These are phyloP conservation scores for Vespertilio murinus DNA, from an alignment of 2,797 vertebrate genomes.

Conservation along the genomic window DNA sequence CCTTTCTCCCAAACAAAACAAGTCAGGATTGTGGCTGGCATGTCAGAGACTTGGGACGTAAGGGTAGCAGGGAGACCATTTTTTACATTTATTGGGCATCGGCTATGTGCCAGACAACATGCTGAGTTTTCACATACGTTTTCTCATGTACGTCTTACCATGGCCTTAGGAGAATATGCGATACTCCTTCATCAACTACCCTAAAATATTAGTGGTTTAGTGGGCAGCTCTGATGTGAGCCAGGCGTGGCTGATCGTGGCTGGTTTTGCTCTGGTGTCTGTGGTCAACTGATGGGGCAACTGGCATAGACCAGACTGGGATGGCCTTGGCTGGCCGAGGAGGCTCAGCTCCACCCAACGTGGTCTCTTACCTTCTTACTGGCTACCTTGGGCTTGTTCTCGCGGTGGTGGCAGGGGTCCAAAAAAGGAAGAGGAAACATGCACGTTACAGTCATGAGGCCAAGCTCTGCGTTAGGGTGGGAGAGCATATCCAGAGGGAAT, in stretches of 20 bases:
- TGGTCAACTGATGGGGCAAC: not conserved
- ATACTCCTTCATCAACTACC: not conserved
- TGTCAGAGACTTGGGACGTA: not conserved
- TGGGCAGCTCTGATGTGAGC: not conserved
- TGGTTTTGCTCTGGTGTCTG: not conserved
- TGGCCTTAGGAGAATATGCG: not conserved
- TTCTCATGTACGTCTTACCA: constrained; percentile 13
- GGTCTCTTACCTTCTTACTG: not conserved
- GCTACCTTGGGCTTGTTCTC: not conserved
- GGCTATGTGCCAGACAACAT: not conserved
- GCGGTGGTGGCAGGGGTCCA: not conserved
- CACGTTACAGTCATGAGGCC: not conserved
- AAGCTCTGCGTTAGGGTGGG: not conserved
- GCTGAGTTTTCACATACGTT: not conserved
- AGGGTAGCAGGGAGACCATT: not conserved
- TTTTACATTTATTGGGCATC: not conserved
- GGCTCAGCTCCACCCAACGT: not conserved
- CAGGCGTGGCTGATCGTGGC: not conserved
- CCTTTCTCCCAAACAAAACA: not conserved
- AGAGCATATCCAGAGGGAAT: not conserved
- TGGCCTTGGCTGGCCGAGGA: not conserved
- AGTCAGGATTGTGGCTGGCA: not conserved
- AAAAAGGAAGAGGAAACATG: not conserved
- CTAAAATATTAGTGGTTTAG: not conserved
- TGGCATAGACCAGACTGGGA: not conserved